A percentile compares a stretch with the other conserved stretches of the same genome.
Evolutionary conservation across 2,797 vertebrate species (phyloP).

Genomic region (Diceros bicornis): DNA sequence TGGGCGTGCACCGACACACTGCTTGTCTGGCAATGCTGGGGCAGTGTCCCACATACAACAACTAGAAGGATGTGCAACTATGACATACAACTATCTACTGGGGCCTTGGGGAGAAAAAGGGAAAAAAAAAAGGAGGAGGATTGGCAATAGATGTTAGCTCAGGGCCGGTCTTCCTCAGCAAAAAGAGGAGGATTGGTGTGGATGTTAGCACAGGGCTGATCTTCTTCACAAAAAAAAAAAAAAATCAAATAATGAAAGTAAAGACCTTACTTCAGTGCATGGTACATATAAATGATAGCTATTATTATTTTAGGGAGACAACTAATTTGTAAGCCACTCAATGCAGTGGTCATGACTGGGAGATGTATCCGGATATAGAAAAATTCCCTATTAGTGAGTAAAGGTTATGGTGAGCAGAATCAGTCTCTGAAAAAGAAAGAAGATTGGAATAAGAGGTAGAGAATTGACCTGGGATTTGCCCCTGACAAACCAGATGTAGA

Average conservation of each 20-base stretch:
- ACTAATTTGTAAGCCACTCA: background rate
- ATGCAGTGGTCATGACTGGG: background rate
- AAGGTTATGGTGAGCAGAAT: background rate
- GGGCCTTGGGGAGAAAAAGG: no score
- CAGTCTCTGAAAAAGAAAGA: conserved; percentile 36
- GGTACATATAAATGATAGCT: background rate
- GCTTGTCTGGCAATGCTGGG: no score
- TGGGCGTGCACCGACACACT: no score
- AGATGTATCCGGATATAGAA: background rate
- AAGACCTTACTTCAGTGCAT: background rate
- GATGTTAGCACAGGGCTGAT: no score
- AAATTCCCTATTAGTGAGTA: background rate
- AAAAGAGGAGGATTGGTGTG: no score
- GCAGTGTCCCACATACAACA: no score
- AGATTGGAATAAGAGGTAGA: background rate
- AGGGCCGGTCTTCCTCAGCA: no score
- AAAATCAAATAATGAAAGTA: background rate
- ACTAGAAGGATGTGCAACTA: no score
- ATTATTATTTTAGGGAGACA: conserved; percentile 13
- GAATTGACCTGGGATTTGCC: background rate
- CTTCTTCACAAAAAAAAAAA: no score
- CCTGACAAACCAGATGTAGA: background rate
- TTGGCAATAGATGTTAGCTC: no score
- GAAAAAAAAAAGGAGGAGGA: no score
- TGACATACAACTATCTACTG: no score